Percentiles rank a stretch among this genome's conserved stretches.
Evolutionary conservation across 2,113 vertebrate genomes (phyloP).

Genomic region (Donacobius atricapilla): DNA sequence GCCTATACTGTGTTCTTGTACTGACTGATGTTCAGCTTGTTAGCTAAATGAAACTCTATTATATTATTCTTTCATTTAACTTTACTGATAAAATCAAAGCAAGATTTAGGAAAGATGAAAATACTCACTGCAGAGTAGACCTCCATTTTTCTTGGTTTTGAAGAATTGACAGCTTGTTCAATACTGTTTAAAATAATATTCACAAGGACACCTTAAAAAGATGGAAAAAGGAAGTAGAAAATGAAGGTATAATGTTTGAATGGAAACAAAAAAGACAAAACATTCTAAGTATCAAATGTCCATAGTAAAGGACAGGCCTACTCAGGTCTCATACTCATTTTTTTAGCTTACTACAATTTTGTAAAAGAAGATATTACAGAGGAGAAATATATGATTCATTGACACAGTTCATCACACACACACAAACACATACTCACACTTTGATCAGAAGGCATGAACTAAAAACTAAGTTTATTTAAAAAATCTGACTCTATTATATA

Average conservation of each 20-base stretch:
- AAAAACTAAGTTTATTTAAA: no score
- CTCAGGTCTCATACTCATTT: background rate
- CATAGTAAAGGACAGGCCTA: background rate
- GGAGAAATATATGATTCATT: background rate
- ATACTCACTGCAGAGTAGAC: slow-evolving; percentile 88
- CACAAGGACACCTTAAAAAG: slow-evolving; percentile 81
- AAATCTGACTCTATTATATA: no score
- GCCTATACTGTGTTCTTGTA: background rate
- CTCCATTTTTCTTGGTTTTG: slow-evolving; percentile 74
- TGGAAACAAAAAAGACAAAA: background rate
- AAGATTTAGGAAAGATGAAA: background rate
- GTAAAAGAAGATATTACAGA: background rate
- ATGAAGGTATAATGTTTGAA: background rate
- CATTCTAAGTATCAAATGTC: background rate
- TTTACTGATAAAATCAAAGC: background rate
- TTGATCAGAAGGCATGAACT: no score
- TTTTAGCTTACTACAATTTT: background rate
- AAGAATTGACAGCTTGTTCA: slow-evolving; percentile 65
- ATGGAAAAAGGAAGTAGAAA: background rate
- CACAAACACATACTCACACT: no score
- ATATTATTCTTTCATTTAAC: background rate
- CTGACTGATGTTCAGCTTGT: background rate
- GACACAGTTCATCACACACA: no score
- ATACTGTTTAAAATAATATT: slow-evolving; percentile 81
- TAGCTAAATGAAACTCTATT: background rate